These are phyloP conservation scores for Catalaphyllia jardinei DNA, from an alignment of 64 coral and sea anemone genomes.

Conservation along the genomic window DNA sequence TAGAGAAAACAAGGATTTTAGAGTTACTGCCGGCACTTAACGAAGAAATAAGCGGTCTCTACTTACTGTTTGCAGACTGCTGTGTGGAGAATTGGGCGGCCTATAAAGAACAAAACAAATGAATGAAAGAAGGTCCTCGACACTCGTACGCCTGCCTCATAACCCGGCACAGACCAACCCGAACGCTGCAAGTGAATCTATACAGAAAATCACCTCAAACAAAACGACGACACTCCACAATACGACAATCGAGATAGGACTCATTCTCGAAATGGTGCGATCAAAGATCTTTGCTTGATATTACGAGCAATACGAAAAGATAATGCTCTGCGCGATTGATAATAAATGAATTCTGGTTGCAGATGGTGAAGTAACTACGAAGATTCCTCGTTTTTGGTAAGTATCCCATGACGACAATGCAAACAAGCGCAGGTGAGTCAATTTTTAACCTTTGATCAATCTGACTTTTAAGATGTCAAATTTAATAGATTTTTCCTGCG, in stretches of 20 bases:
- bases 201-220: background rate
- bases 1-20: too few relatives aligned
- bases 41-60: background rate
- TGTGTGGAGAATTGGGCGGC: background rate
- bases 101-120: background rate
- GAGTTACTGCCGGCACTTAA: background rate
- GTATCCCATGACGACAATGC: background rate
- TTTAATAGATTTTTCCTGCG: background rate
- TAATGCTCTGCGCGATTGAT: background rate
- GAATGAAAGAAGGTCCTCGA: background rate
- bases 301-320: background rate
- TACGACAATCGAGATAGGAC: background rate
- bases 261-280: background rate
- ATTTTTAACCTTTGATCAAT: background rate
- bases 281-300: background rate
- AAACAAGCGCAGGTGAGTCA: background rate
- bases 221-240: background rate
- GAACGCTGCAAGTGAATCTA: background rate
- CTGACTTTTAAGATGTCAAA: background rate
- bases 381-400: background rate
- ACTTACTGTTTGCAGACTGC: conserved; percentile 1
- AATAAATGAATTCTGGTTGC: background rate
- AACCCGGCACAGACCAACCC: background rate
- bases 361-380: background rate
- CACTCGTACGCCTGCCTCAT: background rate